Percentiles rank a stretch among this genome's conserved stretches.
Conservation (phyloP, 2,113 vertebrate species). For the Pseudois nayaur region DNA sequence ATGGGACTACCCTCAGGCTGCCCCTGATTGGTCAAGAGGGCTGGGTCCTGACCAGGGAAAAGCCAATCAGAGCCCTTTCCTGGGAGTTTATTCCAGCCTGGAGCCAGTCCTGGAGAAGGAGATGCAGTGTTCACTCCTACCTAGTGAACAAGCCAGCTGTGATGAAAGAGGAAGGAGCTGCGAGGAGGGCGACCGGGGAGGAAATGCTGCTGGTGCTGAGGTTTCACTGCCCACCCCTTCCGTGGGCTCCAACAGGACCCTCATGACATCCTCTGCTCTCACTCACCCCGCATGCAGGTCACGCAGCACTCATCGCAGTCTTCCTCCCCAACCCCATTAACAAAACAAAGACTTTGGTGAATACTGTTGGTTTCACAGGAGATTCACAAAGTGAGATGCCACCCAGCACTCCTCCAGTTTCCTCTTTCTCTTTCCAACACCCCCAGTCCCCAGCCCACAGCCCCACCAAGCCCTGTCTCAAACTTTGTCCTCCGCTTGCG, state of each 20-base stretch:
- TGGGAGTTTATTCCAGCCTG: neutral
- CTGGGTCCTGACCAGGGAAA: neutral
- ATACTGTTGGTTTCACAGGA: neutral
- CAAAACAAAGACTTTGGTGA: neutral
- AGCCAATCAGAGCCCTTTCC: neutral
- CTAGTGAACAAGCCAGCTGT: accelerated
- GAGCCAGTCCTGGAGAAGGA: neutral
- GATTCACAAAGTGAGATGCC: neutral
- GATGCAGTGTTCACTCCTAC: too few species aligned
- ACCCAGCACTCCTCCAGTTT: neutral
- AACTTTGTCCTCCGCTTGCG: accelerated
- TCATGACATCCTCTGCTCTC: neutral
- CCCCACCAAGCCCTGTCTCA: neutral
- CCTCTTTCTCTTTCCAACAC: neutral
- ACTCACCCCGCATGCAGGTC: neutral
- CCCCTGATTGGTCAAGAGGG: neutral
- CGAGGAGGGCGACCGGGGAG: accelerated
- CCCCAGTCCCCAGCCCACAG: accelerated
- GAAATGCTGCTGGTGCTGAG: accelerated
- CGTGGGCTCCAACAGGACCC: neutral
- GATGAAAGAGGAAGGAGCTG: neutral
- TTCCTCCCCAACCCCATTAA: neutral
- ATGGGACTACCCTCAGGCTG: neutral
- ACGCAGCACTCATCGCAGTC: neutral
- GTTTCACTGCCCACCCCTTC: neutral